A percentile compares a stretch with the other conserved stretches of the same genome.
These are phyloP conservation scores for Drosophila heteroneura DNA, from an alignment of 2,888 invertebrate genomes.

Conservation along the genomic window DNA sequence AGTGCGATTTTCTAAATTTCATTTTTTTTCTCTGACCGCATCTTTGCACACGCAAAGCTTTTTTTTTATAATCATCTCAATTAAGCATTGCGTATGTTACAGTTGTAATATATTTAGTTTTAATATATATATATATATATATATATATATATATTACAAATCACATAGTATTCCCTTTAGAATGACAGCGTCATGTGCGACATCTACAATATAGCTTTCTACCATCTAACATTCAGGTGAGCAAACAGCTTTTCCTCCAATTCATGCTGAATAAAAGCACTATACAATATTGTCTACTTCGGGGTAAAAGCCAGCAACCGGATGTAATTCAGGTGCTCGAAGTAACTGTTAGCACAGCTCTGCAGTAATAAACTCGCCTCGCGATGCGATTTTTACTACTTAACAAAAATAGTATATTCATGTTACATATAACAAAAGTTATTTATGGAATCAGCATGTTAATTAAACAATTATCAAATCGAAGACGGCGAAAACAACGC, in stretches of 20 bases:
- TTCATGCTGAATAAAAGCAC: conserved; percentile 57
- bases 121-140: too few relatives aligned
- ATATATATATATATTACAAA: background rate
- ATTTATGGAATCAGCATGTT: conserved; percentile 66
- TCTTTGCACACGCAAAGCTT: conserved; percentile 56
- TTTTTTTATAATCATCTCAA: conserved; percentile 1
- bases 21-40: conserved; percentile 29
- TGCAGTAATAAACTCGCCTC: conserved; percentile 16
- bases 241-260: conserved; percentile 45
- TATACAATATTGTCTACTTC: background rate
- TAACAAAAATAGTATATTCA: too few relatives aligned
- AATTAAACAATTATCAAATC: conserved; percentile 2
- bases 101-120: background rate
- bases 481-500: background rate
- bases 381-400: background rate
- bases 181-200: conserved; percentile 52
- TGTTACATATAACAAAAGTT: conserved; percentile 32
- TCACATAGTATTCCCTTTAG: conserved; percentile 14
- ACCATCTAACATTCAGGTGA: conserved; percentile 28
- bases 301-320: conserved; percentile 19
- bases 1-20: background rate
- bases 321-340: conserved; percentile 43
- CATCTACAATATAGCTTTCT: conserved; percentile 65
- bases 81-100: conserved; percentile 50
- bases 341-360: conserved; percentile 55